Conservation (phyloP, 2,113 vertebrate species). For the Gallinago media region DNA sequence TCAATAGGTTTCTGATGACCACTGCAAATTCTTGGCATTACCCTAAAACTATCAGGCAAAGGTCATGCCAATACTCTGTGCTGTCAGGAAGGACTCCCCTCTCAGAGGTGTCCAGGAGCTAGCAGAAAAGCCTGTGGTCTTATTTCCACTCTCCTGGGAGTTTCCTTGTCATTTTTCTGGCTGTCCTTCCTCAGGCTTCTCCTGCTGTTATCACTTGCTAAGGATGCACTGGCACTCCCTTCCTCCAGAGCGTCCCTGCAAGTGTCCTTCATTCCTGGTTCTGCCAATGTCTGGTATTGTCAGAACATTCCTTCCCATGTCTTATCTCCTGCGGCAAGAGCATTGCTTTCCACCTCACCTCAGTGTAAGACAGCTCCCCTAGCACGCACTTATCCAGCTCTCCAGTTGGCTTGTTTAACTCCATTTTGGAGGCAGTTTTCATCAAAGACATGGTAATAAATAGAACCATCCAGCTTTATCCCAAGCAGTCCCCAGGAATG, state of each 20-base stretch:
- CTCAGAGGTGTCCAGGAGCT: background rate
- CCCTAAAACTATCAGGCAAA: background rate
- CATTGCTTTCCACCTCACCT: fast-evolving
- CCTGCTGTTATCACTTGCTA: background rate
- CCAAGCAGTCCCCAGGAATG: background rate
- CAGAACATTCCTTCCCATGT: background rate
- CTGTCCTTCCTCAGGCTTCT: background rate
- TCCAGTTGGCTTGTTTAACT: background rate
- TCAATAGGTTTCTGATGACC: background rate
- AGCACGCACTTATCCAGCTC: background rate
- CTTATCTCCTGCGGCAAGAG: background rate
- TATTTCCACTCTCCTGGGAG: background rate
- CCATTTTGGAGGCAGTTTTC: background rate
- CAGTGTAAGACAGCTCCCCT: fast-evolving
- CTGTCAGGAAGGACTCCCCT: background rate
- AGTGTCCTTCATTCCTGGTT: background rate
- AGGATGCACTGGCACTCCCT: background rate
- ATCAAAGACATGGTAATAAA: background rate
- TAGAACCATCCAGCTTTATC: background rate
- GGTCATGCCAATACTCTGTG: background rate
- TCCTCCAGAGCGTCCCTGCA: background rate
- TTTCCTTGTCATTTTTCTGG: background rate
- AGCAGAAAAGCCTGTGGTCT: background rate
- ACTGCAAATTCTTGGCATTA: background rate
- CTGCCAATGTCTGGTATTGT: background rate